Conservation (phyloP, 2,113 vertebrate genomes). For the Crotophaga sulcirostris region DNA sequence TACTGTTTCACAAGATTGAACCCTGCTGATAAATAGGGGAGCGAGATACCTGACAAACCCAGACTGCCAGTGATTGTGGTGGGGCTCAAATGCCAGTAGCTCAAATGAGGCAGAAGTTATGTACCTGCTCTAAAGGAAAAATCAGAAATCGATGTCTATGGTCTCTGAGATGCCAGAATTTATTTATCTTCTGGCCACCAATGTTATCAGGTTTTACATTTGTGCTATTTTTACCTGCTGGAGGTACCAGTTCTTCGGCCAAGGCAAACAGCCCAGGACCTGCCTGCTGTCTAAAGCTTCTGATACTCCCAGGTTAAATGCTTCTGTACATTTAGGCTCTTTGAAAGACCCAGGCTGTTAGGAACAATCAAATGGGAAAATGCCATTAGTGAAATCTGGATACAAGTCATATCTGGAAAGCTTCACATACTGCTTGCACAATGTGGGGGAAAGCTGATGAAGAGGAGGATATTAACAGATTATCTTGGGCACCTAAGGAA, state of each 20-base stretch:
- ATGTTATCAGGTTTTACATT: neutral
- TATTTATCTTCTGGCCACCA: neutral
- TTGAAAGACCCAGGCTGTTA: neutral
- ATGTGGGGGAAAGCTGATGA: neutral
- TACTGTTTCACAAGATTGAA: accelerated
- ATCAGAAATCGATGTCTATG: neutral
- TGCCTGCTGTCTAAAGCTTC: neutral
- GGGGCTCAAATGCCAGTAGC: accelerated
- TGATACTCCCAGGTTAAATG: neutral
- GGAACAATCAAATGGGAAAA: neutral
- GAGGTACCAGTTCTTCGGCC: neutral
- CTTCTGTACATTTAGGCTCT: neutral
- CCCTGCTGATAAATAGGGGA: neutral
- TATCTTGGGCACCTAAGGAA: neutral
- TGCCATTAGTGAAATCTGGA: neutral
- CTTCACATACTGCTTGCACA: neutral
- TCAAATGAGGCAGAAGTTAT: neutral
- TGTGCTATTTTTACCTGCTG: neutral
- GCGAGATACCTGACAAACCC: neutral
- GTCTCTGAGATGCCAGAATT: neutral
- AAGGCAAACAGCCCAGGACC: neutral
- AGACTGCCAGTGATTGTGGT: neutral
- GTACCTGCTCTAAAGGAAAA: neutral
- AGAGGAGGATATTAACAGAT: neutral
- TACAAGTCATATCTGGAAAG: neutral